Percentiles rank a stretch among this genome's conserved stretches.
phyloP scores from a whole-genome alignment of 2,797 vertebrate species.

The Rallus crepitans region DNA sequence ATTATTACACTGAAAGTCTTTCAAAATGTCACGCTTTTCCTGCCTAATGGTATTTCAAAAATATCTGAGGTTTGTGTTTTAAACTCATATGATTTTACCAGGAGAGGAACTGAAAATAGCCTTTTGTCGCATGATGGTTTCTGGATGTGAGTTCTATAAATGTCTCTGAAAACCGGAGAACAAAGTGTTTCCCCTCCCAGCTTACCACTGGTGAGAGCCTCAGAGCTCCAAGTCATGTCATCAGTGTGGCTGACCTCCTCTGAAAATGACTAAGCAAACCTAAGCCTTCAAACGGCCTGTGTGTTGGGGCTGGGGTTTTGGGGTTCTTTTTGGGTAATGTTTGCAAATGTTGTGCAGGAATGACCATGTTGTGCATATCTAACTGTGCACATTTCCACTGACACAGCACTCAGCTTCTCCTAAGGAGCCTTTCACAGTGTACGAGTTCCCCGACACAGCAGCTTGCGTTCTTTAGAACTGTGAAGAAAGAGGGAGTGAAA shows the following conservation, averaged over 20 bases:
- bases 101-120: background rate
- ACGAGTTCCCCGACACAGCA: background rate
- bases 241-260: background rate
- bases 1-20: background rate
- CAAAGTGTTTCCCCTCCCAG: background rate
- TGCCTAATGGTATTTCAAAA: background rate
- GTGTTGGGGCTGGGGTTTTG: background rate
- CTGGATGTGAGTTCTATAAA: background rate
- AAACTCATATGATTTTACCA: background rate
- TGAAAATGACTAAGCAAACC: constrained; percentile 29
- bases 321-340: background rate
- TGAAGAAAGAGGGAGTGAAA: background rate
- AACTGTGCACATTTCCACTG: background rate
- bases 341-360: background rate
- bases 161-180: background rate
- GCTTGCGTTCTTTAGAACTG: background rate
- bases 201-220: background rate
- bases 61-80: background rate
- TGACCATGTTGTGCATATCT: background rate
- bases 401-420: background rate
- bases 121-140: background rate
- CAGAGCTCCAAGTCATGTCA: background rate
- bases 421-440: background rate
- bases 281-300: background rate
- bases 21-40: background rate